Conservation (phyloP, 2,113 vertebrate genomes). For the Phasianus colchicus region DNA sequence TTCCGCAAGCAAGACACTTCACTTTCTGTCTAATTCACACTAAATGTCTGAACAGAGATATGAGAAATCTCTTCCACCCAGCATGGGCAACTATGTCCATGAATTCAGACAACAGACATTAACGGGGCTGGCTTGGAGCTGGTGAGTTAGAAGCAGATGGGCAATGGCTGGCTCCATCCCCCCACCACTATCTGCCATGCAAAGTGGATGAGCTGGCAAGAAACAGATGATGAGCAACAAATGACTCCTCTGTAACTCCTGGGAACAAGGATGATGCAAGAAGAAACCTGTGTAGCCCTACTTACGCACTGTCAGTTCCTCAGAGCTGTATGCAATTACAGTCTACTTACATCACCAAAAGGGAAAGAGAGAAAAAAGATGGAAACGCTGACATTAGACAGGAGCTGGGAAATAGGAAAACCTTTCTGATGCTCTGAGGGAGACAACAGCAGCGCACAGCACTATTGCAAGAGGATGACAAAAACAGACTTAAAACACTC, state of each 20-base stretch:
- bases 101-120: background rate
- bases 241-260: background rate
- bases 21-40: background rate
- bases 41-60: background rate
- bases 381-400: background rate
- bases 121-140: fast-evolving
- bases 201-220: background rate
- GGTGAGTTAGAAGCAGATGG: background rate
- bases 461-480: background rate
- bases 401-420: background rate
- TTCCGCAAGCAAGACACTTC: background rate
- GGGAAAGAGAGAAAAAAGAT: background rate
- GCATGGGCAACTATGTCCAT: fast-evolving
- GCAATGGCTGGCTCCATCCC: background rate
- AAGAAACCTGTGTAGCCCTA: background rate
- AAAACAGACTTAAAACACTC: background rate
- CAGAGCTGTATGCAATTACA: background rate
- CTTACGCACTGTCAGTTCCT: background rate
- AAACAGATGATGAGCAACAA: constrained; percentile 33
- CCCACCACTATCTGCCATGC: background rate
- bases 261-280: constrained; percentile 41
- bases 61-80: background rate
- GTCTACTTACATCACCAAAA: background rate
- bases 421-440: background rate
- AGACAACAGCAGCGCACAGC: background rate